Conservation (phyloP, 2,797 vertebrate genomes). For the Gallinago stenura region DNA sequence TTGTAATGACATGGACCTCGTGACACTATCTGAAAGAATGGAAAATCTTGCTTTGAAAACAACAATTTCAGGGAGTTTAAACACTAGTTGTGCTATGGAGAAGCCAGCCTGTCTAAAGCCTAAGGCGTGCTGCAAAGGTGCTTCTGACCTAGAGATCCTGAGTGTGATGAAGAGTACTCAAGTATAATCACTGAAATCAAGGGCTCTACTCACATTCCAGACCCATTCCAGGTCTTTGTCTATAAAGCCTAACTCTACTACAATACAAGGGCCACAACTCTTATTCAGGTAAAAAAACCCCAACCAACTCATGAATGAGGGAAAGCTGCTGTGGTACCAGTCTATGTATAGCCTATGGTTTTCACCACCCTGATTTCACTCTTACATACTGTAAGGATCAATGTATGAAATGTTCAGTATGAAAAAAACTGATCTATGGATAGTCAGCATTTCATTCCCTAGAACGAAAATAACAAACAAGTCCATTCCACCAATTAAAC, state of each 20-base stretch:
- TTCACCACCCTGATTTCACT: background rate
- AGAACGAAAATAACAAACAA: background rate
- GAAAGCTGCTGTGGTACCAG: background rate
- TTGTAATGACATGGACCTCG: no score
- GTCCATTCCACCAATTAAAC: background rate
- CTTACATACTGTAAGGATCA: background rate
- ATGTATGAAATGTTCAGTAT: background rate
- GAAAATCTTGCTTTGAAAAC: background rate
- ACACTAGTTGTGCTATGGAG: background rate
- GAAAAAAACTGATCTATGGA: background rate
- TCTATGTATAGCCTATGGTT: fast-evolving
- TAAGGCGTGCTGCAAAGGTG: background rate
- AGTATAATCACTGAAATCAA: background rate
- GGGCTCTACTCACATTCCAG: background rate
- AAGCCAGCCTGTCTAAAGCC: background rate
- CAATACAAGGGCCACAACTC: background rate
- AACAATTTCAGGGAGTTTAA: background rate
- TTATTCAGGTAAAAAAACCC: background rate
- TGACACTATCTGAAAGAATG: background rate
- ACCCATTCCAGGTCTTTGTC: background rate
- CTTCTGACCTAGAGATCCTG: background rate
- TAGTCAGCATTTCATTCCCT: background rate
- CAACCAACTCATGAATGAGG: background rate
- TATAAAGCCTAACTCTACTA: background rate
- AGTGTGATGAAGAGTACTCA: background rate